Conservation (phyloP, 2,797 vertebrate genomes). For the Trichosurus vulpecula region DNA sequence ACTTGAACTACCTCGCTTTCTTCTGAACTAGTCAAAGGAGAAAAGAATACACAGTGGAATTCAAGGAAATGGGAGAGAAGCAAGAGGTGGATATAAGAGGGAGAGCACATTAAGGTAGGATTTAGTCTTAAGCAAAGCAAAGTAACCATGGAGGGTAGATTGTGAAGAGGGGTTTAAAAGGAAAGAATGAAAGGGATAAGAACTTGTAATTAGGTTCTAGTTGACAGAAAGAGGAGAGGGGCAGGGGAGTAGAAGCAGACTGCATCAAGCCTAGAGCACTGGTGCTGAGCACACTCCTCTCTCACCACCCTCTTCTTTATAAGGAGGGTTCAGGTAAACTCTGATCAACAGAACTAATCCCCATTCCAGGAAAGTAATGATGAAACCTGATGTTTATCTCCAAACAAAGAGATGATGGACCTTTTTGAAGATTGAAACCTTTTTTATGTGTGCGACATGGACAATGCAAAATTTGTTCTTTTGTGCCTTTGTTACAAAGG, state of each 20-base stretch:
- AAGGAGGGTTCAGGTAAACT: background rate
- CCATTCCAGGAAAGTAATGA: no score
- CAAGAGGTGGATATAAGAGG: background rate
- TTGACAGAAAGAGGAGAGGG: background rate
- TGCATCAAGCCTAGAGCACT: background rate
- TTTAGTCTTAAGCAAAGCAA: background rate
- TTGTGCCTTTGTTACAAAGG: background rate
- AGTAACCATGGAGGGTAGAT: background rate
- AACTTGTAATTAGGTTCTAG: background rate
- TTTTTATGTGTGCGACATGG: background rate
- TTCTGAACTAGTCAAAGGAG: background rate
- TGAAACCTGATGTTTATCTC: background rate
- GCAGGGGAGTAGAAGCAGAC: background rate
- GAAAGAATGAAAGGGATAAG: background rate
- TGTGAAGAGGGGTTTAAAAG: background rate
- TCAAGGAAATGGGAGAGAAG: background rate
- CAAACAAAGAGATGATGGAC: background rate
- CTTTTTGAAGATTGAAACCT: background rate
- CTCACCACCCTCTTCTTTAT: background rate
- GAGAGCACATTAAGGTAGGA: background rate
- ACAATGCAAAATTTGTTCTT: background rate
- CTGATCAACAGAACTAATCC: background rate
- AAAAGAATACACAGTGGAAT: background rate
- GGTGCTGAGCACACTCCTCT: background rate
- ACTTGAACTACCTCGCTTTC: background rate